Conservation (phyloP, 2,113 vertebrate genomes). For the Saimiri boliviensis region DNA sequence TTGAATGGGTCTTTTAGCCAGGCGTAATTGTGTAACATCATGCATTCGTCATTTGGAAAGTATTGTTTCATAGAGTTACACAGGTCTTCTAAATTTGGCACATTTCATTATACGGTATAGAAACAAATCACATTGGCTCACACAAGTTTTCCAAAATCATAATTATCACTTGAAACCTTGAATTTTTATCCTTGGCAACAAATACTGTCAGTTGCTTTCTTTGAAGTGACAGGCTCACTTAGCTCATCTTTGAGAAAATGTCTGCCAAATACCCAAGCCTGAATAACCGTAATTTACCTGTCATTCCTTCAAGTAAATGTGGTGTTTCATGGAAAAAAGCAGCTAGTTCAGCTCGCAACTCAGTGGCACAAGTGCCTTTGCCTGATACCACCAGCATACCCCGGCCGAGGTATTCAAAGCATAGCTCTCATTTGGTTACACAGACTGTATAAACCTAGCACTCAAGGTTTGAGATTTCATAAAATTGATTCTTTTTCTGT, state of each 20-base stretch:
- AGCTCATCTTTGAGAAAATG: slow-evolving; percentile 56
- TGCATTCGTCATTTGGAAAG: neutral
- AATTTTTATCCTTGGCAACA: slow-evolving; percentile 68
- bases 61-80: neutral
- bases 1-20: neutral
- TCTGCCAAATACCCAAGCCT: slow-evolving; percentile 55
- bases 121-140: slow-evolving; percentile 26
- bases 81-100: neutral
- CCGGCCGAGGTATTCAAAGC: neutral
- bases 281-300: slow-evolving; percentile 58
- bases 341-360: neutral
- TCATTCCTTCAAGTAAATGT: slow-evolving; percentile 36
- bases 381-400: neutral
- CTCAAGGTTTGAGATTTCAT: neutral
- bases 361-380: neutral
- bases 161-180: slow-evolving; percentile 58
- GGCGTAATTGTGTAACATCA: neutral
- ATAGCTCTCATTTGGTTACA: neutral
- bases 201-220: slow-evolving; percentile 53
- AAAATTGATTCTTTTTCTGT: neutral
- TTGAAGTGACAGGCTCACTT: slow-evolving; percentile 64
- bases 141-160: slow-evolving; percentile 48
- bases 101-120: neutral
- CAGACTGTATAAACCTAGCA: neutral
- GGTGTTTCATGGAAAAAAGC: neutral